Evolutionary conservation across 2,888 invertebrate species (phyloP).

Genomic region (Silvanus unidentatus): DNA sequence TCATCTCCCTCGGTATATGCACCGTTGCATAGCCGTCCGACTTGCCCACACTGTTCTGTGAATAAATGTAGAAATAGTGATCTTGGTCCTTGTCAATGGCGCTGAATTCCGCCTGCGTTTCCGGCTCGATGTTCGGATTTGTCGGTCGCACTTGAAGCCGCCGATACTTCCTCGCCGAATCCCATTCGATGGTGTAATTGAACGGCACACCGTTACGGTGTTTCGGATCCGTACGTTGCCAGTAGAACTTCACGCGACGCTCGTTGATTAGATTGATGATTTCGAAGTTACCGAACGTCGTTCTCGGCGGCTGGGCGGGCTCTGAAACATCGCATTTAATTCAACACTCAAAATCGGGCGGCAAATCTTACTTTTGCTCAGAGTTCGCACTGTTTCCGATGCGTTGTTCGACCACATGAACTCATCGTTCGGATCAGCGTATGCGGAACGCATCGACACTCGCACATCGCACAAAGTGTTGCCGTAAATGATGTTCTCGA

Average conservation of each 20-base stretch:
- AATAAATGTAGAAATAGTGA: constrained; percentile 55
- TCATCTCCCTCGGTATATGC: constrained; percentile 50
- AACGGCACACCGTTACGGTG: constrained; percentile 71
- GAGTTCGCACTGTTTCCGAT: constrained; percentile 56
- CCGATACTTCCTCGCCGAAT: constrained; percentile 10
- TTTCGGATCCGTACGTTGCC: constrained; percentile 66
- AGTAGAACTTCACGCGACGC: constrained; percentile 66
- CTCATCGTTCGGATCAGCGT: constrained; percentile 49
- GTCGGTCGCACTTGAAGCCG: no score
- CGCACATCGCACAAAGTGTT: constrained; percentile 67
- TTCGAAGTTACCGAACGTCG: constrained; percentile 70
- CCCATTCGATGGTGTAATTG: constrained; percentile 56
- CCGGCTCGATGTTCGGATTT: no score
- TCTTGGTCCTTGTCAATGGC: constrained; percentile 15
- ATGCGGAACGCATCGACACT: constrained; percentile 58
- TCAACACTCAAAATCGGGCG: not conserved
- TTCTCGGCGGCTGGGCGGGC: constrained; percentile 64
- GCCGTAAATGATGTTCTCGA: no score
- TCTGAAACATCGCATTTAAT: constrained; percentile 33
- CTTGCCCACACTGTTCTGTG: constrained; percentile 56
- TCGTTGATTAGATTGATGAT: constrained; percentile 36
- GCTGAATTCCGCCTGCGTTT: not conserved
- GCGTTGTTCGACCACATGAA: constrained; percentile 67
- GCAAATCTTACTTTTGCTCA: constrained; percentile 38
- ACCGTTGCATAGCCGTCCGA: constrained; percentile 55